phyloP scores from a whole-genome alignment of 2,797 vertebrate genomes.

The Melanogrammus aeglefinus region DNA sequence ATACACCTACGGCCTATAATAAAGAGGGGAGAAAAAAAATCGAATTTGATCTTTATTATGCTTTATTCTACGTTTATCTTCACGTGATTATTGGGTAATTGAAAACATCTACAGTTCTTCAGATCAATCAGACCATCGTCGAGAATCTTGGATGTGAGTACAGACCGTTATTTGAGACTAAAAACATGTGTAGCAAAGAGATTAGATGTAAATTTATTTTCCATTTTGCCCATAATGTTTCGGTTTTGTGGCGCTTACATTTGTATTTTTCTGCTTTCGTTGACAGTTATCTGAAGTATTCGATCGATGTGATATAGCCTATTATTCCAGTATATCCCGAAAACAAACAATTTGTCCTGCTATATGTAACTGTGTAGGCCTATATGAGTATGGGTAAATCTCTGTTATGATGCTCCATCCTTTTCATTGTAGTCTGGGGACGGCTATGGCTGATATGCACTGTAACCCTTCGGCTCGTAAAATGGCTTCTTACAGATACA shows the following conservation, averaged over 20 bases:
- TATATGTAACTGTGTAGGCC: background rate
- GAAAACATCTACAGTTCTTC: slow-evolving; percentile 19
- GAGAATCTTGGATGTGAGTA: slow-evolving; percentile 61
- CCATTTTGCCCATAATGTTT: background rate
- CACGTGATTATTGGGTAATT: slow-evolving; percentile 14
- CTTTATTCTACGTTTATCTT: background rate
- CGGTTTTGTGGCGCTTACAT: background rate
- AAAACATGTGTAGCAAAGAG: slow-evolving; percentile 8
- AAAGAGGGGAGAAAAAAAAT: background rate
- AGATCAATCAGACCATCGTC: slow-evolving; percentile 40
- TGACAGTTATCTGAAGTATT: background rate
- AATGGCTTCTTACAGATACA: slow-evolving; percentile 57
- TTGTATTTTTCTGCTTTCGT: background rate
- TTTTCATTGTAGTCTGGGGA: slow-evolving; percentile 14
- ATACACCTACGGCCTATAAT: background rate
- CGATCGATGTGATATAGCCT: background rate
- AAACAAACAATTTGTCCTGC: background rate
- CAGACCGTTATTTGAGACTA: slow-evolving; percentile 25
- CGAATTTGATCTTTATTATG: background rate
- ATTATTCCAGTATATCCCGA: slow-evolving; percentile 10
- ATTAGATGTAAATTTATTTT: background rate
- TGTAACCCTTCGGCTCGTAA: slow-evolving; percentile 46
- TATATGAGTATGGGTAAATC: background rate
- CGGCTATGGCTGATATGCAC: slow-evolving; percentile 13
- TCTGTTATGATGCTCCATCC: background rate